A percentile compares a stretch with the other conserved stretches of the same genome.
Conservation (phyloP, 2,888 invertebrate species). For the Caenorhabditis sp. region DNA sequence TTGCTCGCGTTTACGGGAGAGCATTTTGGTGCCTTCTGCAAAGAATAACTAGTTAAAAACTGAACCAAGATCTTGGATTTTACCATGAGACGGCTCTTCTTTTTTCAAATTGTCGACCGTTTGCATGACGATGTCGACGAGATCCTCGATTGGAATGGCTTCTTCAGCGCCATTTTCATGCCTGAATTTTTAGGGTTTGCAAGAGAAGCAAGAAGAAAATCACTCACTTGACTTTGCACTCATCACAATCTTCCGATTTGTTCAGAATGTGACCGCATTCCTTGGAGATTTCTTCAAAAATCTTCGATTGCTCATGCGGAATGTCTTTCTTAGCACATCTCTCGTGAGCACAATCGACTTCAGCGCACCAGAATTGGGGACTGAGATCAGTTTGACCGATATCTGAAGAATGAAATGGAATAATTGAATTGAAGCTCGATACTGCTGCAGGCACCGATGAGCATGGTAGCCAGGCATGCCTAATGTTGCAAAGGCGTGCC, state of each 20-base stretch:
- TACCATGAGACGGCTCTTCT: slow-evolving; percentile 20
- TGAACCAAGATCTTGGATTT: not conserved
- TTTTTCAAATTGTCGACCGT: slow-evolving; percentile 62
- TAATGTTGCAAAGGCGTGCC: too few species aligned
- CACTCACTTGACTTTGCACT: slow-evolving; percentile 64
- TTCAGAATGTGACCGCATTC: slow-evolving; percentile 71
- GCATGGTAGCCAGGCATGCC: too few species aligned
- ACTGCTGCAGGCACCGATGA: not conserved
- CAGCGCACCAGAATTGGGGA: slow-evolving; percentile 55
- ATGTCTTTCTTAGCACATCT: slow-evolving; percentile 37
- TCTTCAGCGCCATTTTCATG: slow-evolving; percentile 61
- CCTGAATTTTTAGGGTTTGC: slow-evolving; percentile 8
- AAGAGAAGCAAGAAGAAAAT: not conserved
- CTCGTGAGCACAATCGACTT: slow-evolving; percentile 55
- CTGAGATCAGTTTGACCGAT: slow-evolving; percentile 45
- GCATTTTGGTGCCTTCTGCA: slow-evolving; percentile 48
- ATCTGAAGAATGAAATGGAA: slow-evolving; percentile 13
- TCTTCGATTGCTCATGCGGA: slow-evolving; percentile 56
- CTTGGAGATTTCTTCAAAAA: slow-evolving; percentile 68
- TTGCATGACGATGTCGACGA: slow-evolving; percentile 68
- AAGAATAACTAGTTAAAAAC: not conserved
- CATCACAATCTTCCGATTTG: slow-evolving; percentile 54
- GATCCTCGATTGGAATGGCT: slow-evolving; percentile 64
- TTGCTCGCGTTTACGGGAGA: slow-evolving; percentile 65
- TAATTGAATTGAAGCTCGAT: not conserved